phyloP scores from a whole-genome alignment of 1,140 invertebrate genomes.

The Amyelois transitella region DNA sequence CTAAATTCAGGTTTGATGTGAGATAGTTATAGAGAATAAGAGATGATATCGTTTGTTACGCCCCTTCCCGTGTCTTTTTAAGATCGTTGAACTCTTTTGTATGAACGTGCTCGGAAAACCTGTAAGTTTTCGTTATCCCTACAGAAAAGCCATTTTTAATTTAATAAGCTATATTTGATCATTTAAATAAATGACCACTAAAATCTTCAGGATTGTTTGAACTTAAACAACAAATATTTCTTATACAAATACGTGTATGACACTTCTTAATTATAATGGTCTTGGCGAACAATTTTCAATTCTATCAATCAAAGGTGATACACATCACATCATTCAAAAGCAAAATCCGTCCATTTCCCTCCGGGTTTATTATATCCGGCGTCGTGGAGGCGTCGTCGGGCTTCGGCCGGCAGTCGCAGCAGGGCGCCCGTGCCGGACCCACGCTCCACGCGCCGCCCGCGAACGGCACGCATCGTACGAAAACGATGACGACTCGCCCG shows the following conservation, averaged over 20 bases:
- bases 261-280: neutral
- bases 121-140: constrained; percentile 32
- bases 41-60: neutral
- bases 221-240: too few relatives aligned
- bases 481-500: constrained; percentile 41
- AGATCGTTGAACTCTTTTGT: constrained; percentile 55
- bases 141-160: too few relatives aligned
- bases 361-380: constrained; percentile 36
- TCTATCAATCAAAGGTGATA: constrained; percentile 37
- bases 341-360: constrained; percentile 57
- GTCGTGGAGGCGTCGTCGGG: constrained; percentile 2
- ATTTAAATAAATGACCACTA: too few relatives aligned
- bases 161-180: too few relatives aligned
- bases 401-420: constrained; percentile 40
- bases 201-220: too few relatives aligned
- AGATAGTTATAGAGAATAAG: neutral
- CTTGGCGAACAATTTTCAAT: constrained; percentile 23
- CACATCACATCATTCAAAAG: constrained; percentile 35
- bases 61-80: neutral
- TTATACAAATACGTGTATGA: too few relatives aligned
- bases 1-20: neutral
- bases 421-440: constrained; percentile 44
- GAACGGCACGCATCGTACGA: constrained; percentile 23
- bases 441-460: constrained; percentile 28
- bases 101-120: constrained; percentile 3